These are phyloP conservation scores for Eristalis arbustorum DNA, from an alignment of 2,888 invertebrate species.

Conservation along the genomic window DNA sequence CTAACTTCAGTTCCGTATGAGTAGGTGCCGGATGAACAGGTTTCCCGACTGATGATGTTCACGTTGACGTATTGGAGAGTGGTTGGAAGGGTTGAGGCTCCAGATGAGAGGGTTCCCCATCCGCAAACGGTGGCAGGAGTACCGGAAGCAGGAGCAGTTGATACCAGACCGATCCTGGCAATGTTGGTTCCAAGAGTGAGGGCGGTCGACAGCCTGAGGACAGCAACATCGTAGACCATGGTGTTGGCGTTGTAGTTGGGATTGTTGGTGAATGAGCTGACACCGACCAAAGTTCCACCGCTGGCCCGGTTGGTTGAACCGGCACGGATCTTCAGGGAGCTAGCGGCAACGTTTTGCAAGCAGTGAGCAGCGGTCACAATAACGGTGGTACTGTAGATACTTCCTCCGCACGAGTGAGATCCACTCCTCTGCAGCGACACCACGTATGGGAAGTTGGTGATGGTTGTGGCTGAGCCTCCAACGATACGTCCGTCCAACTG, in stretches of 20 bases:
- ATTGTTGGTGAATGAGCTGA: slow-evolving; percentile 71
- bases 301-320: slow-evolving; percentile 80
- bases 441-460: slow-evolving; percentile 62
- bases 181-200: slow-evolving; percentile 79
- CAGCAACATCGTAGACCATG: slow-evolving; percentile 83
- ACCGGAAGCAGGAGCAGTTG: slow-evolving; percentile 67
- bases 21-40: slow-evolving; percentile 80
- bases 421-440: slow-evolving; percentile 73
- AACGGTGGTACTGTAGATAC: slow-evolving; percentile 79
- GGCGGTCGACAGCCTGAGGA: slow-evolving; percentile 81
- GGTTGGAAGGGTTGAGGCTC: slow-evolving; percentile 70
- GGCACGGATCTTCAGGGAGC: slow-evolving; percentile 78
- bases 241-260: slow-evolving; percentile 78
- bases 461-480: slow-evolving; percentile 61
- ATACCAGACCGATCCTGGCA: slow-evolving; percentile 78
- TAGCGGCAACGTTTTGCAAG: slow-evolving; percentile 68
- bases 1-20: slow-evolving; percentile 72
- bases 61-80: slow-evolving; percentile 81
- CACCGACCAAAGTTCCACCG: slow-evolving; percentile 72
- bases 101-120: slow-evolving; percentile 73
- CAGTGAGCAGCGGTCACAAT: slow-evolving; percentile 83
- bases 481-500: slow-evolving; percentile 70
- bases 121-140: slow-evolving; percentile 72
- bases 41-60: slow-evolving; percentile 76
- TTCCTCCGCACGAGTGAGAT: slow-evolving; percentile 81